Evolutionary conservation across 2,113 vertebrate genomes (phyloP).

Genomic region (Falco punctatus): DNA sequence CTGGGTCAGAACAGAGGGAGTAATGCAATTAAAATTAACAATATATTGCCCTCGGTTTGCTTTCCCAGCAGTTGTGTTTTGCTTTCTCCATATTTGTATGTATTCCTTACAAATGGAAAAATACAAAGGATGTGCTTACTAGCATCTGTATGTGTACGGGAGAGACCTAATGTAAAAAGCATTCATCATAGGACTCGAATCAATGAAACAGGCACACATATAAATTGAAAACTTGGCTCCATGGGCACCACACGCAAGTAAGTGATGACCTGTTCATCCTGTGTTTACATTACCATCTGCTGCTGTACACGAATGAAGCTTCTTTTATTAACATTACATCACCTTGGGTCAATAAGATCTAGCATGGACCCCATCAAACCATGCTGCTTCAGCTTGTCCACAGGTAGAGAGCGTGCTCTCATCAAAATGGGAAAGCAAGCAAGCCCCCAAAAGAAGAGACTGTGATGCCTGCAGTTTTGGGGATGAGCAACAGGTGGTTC

Average conservation of each 20-base stretch:
- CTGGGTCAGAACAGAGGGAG: background rate
- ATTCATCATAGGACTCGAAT: background rate
- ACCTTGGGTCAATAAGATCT: background rate
- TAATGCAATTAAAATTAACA: background rate
- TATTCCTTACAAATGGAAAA: background rate
- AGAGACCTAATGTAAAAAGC: background rate
- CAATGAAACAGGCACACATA: fast-evolving
- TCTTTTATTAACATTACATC: background rate
- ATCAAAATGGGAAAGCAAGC: background rate
- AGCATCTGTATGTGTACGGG: background rate
- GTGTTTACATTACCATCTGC: background rate
- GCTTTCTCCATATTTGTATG: background rate
- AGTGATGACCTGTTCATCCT: background rate
- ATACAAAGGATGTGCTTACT: background rate
- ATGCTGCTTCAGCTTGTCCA: background rate
- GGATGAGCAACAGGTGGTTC: background rate
- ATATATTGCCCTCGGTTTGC: background rate
- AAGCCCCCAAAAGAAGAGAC: background rate
- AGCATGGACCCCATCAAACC: background rate
- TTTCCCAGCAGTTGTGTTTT: background rate
- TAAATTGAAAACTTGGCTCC: background rate
- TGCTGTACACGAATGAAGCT: background rate
- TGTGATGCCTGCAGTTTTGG: background rate
- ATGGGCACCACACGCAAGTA: background rate
- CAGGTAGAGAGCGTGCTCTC: background rate